Percentiles rank a stretch among this genome's conserved stretches.
Evolutionary conservation across 35 echinoderm and acorn worm genomes (phyloP).

Genomic region (Heliocidaris tuberculata): DNA sequence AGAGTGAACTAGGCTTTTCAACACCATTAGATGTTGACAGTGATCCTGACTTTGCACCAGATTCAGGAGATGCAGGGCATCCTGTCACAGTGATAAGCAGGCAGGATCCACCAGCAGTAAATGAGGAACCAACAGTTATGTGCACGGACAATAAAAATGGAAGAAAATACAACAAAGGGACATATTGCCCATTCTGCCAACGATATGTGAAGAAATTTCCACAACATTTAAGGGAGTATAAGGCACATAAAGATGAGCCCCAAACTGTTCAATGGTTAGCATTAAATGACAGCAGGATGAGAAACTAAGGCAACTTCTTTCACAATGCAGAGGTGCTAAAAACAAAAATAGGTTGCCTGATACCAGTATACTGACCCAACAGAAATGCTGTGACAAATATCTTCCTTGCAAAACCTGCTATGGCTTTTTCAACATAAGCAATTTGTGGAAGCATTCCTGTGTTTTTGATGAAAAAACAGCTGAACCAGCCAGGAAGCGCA

Average conservation of each 20-base stretch:
- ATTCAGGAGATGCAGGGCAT: too few species aligned
- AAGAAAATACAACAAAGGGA: constrained; percentile 22
- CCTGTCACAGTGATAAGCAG: too few species aligned
- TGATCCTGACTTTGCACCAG: too few species aligned
- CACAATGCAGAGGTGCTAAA: constrained; percentile 17
- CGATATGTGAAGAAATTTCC: not conserved
- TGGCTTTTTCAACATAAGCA: too few species aligned
- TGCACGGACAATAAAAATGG: not conserved
- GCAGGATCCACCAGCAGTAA: too few species aligned
- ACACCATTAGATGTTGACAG: too few species aligned
- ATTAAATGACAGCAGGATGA: not conserved
- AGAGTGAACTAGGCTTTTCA: too few species aligned
- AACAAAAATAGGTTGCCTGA: not conserved
- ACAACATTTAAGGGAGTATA: not conserved
- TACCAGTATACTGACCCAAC: constrained; percentile 8
- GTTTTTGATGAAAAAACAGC: too few species aligned
- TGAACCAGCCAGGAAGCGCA: too few species aligned
- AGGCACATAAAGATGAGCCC: constrained; percentile 5
- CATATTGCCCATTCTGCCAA: constrained; percentile 29
- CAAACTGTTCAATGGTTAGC: constrained; percentile 1
- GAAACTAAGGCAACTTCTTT: constrained; percentile 10
- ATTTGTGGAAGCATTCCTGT: too few species aligned
- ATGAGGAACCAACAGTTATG: not conserved
- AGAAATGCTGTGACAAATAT: too few species aligned
- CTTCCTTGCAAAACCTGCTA: too few species aligned